phyloP scores from a whole-genome alignment of 2,888 invertebrate genomes.

The Sphecodes monilicornis region DNA sequence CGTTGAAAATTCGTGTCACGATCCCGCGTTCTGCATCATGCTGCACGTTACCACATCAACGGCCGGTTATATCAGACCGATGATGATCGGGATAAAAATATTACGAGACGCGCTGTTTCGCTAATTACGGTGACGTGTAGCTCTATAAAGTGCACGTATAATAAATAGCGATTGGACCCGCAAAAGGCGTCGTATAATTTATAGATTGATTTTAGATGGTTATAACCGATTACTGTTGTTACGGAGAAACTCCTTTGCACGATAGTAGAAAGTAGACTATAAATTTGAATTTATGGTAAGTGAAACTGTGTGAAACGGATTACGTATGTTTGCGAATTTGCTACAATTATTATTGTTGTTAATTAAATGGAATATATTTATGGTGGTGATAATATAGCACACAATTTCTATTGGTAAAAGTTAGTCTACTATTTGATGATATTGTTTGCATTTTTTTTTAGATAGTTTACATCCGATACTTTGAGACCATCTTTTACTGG shows the following conservation, averaged over 20 bases:
- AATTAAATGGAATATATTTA: neutral
- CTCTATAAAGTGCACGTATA: neutral
- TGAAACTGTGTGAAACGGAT: neutral
- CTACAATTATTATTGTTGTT: neutral
- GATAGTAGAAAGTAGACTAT: neutral
- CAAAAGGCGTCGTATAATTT: neutral
- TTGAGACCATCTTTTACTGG: too few relatives aligned
- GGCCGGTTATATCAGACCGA: neutral
- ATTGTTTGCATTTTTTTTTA: too few relatives aligned
- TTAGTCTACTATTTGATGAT: too few relatives aligned
- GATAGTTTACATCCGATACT: too few relatives aligned
- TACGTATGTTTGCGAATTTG: neutral
- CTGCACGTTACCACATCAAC: neutral
- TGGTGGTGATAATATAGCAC: neutral
- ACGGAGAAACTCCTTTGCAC: neutral
- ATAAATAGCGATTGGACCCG: neutral
- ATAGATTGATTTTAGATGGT: neutral
- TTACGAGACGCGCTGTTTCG: neutral
- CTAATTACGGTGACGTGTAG: neutral
- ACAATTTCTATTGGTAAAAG: neutral
- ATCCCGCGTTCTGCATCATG: constrained; percentile 7
- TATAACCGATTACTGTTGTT: neutral
- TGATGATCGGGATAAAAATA: neutral
- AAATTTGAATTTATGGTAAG: neutral
- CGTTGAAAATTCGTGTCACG: constrained; percentile 27